Base-by-base conservation (phyloP, 2,888 invertebrate genomes). In the Hyalella azteca region DNA sequence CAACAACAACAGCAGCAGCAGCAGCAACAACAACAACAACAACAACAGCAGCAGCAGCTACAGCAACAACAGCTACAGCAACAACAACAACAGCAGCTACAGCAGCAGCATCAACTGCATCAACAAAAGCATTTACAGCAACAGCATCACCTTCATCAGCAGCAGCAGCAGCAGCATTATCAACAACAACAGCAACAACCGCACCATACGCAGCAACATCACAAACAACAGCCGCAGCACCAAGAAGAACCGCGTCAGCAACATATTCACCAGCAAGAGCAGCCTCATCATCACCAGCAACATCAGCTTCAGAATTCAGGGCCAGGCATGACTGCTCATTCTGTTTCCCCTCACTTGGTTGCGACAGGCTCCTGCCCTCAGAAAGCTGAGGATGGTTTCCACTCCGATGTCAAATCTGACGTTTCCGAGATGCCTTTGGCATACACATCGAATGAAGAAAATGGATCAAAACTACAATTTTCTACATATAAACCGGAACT, bases 381-480 rank as follows among this genome's bases (percentile, higher is more conserved):
- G 15, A 75, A 75, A 22, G 60, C 48, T 41, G 60, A 66, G 3
- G 15, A 22, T 15, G 41, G 39, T 22, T 22, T 60, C 9, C 45
- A 50, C 36, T 29, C 54, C 0, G 73, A 77, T 22, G 22, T 29
- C 13, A 81, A 83, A 77, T 78, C 82, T 15, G 85, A 83, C 15
- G 81, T 84, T 9, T 84, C 85, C 50, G 85, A 85, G 77, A 78
- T 85, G 32, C 85, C 85, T 0, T 54, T 85, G 5, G 81, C 78
- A 73, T 85, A 85, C 78, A 73, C 80, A 29, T 82, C 59, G 19
- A 80, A 73, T 59, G 83, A 82, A 81, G 94, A 95, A 87, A 94
- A 95, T 86, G 92, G 91, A 36, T 92, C 93, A 39, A 95, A 95
- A 87, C 89, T 97, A 79, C 95, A 96, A 88, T 97, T 97, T 88